A percentile compares a stretch with the other conserved stretches of the same genome.
Conservation (phyloP, 2,888 invertebrate species). For the Quadroppia sp. region DNA sequence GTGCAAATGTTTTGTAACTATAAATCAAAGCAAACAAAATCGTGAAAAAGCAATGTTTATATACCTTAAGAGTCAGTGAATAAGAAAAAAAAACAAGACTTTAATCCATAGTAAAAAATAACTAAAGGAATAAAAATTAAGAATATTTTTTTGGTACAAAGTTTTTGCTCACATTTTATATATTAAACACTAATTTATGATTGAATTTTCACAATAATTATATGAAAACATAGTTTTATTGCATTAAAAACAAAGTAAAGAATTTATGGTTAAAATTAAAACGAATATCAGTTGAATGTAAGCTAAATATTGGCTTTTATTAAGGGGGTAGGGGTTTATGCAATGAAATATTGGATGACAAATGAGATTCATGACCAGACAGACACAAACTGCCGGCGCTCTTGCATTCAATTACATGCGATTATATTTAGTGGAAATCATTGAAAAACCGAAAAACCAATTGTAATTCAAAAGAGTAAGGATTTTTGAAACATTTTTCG, state of each 20-base stretch:
- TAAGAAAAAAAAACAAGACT: not conserved
- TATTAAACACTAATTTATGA: not conserved
- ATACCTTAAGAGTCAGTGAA: not conserved
- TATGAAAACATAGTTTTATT: too few species aligned
- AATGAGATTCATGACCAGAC: not conserved
- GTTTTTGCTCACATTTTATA: not conserved
- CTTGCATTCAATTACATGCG: not conserved
- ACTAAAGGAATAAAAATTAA: not conserved
- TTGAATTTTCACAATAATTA: not conserved
- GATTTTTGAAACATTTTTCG: too few species aligned
- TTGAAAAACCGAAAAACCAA: too few species aligned
- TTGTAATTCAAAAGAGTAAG: too few species aligned
- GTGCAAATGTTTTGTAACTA: not conserved
- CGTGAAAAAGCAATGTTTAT: not conserved
- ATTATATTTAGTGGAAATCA: too few species aligned
- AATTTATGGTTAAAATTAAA: not conserved
- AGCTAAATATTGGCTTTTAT: too few species aligned
- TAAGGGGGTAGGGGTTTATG: too few species aligned
- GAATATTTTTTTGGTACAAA: not conserved
- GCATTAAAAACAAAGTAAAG: not conserved
- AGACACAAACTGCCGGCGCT: not conserved
- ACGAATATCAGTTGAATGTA: not conserved
- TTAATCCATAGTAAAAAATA: too few species aligned
- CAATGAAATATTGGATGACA: not conserved
- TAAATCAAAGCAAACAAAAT: not conserved